Evolutionary conservation across 1,140 invertebrate species (phyloP), one percentile per base, ranked within the genome.

Genomic region (Microplitis mediator): DNA sequence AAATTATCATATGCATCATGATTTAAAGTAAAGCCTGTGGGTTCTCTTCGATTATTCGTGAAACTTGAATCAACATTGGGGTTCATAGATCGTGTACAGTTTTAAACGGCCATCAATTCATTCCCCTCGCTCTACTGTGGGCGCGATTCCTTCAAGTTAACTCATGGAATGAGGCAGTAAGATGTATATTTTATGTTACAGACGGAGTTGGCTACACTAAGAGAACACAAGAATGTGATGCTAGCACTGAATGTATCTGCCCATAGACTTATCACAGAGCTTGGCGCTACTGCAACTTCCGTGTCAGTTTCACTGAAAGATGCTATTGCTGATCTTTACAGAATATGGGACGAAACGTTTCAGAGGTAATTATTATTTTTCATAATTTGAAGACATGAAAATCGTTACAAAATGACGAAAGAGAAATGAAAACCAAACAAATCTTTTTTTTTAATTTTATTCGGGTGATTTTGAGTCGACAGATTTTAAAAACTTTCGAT

Each of bases 281-380:
- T 89, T 77, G 88, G 88, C 86, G 80, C 83, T 78, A 68, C 84
- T 69, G 65, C 80, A 74, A 80, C 88, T 45, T 82, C 86, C 62
- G 83, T 87, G 77, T 88, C 81, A 72, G 70, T 79, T 11, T 74
- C 82, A n/a, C 88, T 95, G 54, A 93, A 93, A 75, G 89, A 92
- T 52, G 92, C 93, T 52, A 90, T 95, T 52, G 89, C 91, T 62
- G 91, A 93, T 61, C 86, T 95, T 74, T 93, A 95, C 74, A 88
- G 91, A 34, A 89, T 92, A 31, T 95, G 93, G 91, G 93, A 95
- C 73, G 92, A 94, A 72, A 90, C 91, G 0, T 90, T 92, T 84
- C 90, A 92, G 85, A 90, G 91, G 94, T 95, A 81, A 90, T 89
- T n/a, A n/a, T n/a, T n/a, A n/a, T n/a, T n/a, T n/a, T n/a, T n/a